Evolutionary conservation across 2,888 invertebrate species (phyloP).

Genomic region (Trissolcus brochymenae): DNA sequence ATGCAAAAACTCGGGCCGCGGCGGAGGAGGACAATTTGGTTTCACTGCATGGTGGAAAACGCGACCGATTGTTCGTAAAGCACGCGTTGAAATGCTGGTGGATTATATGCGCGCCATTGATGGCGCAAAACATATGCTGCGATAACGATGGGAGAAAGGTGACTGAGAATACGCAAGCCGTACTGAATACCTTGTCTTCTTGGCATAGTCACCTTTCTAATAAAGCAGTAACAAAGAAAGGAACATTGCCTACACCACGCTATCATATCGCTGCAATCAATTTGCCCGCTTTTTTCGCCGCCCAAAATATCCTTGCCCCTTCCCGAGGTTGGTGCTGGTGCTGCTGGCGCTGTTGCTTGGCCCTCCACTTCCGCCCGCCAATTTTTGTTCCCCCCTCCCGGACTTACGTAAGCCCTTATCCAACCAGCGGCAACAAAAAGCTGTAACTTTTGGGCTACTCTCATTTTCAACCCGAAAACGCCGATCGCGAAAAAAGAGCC

Average conservation of each 20-base stretch:
- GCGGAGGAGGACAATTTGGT: neutral
- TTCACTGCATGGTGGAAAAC: neutral
- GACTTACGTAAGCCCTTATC: neutral
- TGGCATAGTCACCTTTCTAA: conserved; percentile 75
- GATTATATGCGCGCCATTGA: conserved; percentile 61
- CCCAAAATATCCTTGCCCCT: neutral
- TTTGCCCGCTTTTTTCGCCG: conserved; percentile 13
- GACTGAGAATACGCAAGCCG: conserved; percentile 71
- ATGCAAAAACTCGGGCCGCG: neutral
- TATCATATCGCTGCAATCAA: conserved; percentile 38
- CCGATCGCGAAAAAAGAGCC: too few relatives aligned
- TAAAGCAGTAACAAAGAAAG: conserved; percentile 69
- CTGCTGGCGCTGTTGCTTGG: too few relatives aligned
- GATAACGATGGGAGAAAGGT: conserved; percentile 76
- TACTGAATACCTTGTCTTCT: conserved; percentile 73
- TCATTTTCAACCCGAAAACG: too few relatives aligned
- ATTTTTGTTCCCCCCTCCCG: neutral
- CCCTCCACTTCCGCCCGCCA: conserved; percentile 1
- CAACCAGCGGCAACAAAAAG: neutral
- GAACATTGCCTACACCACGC: conserved; percentile 60
- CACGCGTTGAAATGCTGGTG: conserved; percentile 1
- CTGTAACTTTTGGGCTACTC: neutral
- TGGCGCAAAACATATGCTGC: conserved; percentile 73
- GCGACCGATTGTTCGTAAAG: neutral
- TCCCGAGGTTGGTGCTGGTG: too few relatives aligned